Evolutionary conservation across 2,113 vertebrate genomes (phyloP), one percentile per base, ranked within the genome.

Genomic region (Odocoileus hemionus): DNA sequence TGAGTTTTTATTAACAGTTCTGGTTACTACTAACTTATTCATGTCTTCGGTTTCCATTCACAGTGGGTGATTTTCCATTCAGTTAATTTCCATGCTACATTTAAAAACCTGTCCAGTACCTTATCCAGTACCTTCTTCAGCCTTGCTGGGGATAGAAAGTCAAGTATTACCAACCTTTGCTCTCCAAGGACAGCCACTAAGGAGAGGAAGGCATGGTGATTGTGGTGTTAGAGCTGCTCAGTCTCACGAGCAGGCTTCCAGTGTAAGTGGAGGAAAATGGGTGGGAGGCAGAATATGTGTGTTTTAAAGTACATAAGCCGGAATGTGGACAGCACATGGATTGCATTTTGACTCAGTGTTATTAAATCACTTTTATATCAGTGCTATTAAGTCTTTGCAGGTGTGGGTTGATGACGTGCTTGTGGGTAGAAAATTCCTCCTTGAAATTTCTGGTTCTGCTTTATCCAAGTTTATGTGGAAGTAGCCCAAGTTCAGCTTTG

Each of bases 341-440:
- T 43, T 92, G 45, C 5, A 7, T 96, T 96, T 94, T 92, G 70
- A 39, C 15, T 61, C n/a, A 26, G 26, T 67, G 17, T 58, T 89
- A 54, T 64, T 94, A 55, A 95, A 23, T 95, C 52, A 87, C 43
- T 96, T 95, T 96, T 94, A 88, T 94, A 79, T 95, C 45, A 47
- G n/a, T 43, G 43, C 21, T 93, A 5, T 95, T 96, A 90, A 96
- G 95, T 96, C 57, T 97, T 93, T 86, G 30, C 80, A 97, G 61
- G 84, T 97, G 80, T 95, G 64, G 61, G 13, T 96, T 93, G 54
- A 79, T 85, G 55, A 83, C 92, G 54, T 97, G 58, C 52, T 95
- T 58, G n/a, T 61, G 84, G 84, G 45, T 86, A 85, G 74, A 54
- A 91, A 92, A 96, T 94, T 89, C 17, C 16, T 95, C 30, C 43